A percentile compares a stretch with the other conserved stretches of the same genome.
phyloP scores from a whole-genome alignment of 2,113 vertebrate genomes.

The Pycnonotus jocosus region DNA sequence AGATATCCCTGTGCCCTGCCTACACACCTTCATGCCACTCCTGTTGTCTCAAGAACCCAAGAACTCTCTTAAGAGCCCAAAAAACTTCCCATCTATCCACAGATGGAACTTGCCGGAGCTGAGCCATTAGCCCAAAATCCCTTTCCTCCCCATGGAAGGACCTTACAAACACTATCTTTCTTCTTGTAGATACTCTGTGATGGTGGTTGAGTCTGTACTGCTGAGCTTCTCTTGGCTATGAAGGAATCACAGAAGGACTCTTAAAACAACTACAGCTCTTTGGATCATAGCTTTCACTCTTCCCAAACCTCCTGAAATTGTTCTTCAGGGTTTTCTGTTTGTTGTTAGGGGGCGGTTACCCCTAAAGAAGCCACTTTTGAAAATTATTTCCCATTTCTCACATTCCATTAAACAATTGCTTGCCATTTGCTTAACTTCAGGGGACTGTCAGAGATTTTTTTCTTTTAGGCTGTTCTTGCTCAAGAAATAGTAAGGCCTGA shows the following conservation, averaged over 20 bases:
- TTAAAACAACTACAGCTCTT: not conserved
- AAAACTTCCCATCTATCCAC: not conserved
- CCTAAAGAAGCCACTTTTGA: not conserved
- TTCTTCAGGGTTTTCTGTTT: not conserved
- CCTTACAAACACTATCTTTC: not conserved
- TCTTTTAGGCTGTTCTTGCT: not conserved
- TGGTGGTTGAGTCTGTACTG: not conserved
- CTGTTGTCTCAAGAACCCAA: not conserved
- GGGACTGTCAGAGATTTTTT: not conserved
- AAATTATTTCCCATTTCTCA: not conserved
- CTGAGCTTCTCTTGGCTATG: not conserved
- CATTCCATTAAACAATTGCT: not conserved
- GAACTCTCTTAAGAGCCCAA: not conserved
- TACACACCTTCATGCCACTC: not conserved
- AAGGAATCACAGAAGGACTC: not conserved
- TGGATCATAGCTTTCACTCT: not conserved
- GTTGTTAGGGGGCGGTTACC: rapidly evolving
- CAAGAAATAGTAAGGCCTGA: not conserved
- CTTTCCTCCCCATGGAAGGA: not conserved
- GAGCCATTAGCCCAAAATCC: not conserved
- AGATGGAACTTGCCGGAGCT: not conserved
- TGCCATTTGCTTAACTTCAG: not conserved
- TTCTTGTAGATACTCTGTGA: not conserved
- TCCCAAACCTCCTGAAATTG: not conserved
- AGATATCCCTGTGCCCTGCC: not conserved